phyloP scores from a whole-genome alignment of 1,140 invertebrate genomes.

The Brachionus plicatilis region DNA sequence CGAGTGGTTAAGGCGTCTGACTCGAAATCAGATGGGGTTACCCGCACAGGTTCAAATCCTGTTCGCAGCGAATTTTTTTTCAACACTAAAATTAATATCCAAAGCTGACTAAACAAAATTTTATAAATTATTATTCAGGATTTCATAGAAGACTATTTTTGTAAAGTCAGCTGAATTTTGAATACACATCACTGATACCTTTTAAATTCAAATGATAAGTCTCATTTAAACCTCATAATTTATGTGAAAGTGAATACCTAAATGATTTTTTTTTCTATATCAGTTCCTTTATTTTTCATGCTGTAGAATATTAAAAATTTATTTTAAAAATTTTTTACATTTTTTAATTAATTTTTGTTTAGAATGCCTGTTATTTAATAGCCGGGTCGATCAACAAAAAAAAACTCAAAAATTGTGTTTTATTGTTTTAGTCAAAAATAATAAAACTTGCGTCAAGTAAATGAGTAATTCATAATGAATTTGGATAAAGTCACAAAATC shows the following conservation, averaged over 20 bases:
- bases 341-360: neutral
- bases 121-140: neutral
- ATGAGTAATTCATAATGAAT: neutral
- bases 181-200: neutral
- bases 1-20: constrained; percentile 41
- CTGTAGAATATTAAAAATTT: neutral
- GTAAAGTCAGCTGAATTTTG: neutral
- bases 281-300: neutral
- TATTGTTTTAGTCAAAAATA: neutral
- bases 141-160: neutral
- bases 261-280: neutral
- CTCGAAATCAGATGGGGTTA: constrained; percentile 40
- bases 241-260: neutral
- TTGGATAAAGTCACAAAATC: neutral
- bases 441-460: neutral
- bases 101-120: neutral
- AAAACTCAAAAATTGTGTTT: neutral
- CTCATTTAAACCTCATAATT: neutral
- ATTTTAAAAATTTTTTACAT: neutral
- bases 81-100: neutral
- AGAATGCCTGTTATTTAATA: neutral
- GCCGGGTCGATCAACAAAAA: neutral
- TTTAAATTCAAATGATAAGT: neutral
- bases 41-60: constrained; percentile 41
- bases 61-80: constrained; percentile 32